Conservation (phyloP, 2,888 invertebrate genomes). For the Troides aeacus region DNA sequence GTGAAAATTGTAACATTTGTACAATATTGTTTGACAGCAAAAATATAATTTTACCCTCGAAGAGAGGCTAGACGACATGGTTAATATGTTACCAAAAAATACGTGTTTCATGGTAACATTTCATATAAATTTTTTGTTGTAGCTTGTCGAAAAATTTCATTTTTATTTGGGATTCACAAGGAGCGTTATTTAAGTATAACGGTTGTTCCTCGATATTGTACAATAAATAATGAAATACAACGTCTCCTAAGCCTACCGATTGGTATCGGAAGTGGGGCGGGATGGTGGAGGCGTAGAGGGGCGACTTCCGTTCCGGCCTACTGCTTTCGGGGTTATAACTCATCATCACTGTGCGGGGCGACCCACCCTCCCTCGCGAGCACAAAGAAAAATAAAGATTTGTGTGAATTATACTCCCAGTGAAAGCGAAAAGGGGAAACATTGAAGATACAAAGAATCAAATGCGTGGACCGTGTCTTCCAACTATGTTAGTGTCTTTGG, state of each 20-base stretch:
- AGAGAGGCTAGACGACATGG: too few relatives aligned
- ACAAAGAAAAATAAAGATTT: constrained; percentile 74
- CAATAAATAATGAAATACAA: constrained; percentile 69
- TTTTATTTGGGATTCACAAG: background rate
- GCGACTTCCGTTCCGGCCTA: constrained; percentile 62
- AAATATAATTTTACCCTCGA: too few relatives aligned
- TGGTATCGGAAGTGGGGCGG: constrained; percentile 73
- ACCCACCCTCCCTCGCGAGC: constrained; percentile 53
- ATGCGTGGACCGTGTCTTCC: constrained; percentile 29
- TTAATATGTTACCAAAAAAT: too few relatives aligned
- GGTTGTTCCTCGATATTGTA: constrained; percentile 35
- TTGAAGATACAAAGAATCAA: constrained; percentile 45
- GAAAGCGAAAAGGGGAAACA: constrained; percentile 57
- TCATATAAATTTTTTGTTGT: too few relatives aligned
- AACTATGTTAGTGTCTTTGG: background rate
- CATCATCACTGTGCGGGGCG: constrained; percentile 74
- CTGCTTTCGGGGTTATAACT: constrained; percentile 60
- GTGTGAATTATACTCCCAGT: constrained; percentile 68
- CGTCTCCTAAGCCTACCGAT: constrained; percentile 62
- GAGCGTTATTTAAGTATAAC: background rate
- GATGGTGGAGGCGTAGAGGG: constrained; percentile 61
- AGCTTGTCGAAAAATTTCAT: background rate
- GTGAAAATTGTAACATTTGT: too few relatives aligned
- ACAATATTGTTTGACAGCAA: too few relatives aligned
- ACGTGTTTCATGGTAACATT: too few relatives aligned